Base-by-base conservation (phyloP, 2,888 invertebrate genomes). In the Patella pellucida region DNA sequence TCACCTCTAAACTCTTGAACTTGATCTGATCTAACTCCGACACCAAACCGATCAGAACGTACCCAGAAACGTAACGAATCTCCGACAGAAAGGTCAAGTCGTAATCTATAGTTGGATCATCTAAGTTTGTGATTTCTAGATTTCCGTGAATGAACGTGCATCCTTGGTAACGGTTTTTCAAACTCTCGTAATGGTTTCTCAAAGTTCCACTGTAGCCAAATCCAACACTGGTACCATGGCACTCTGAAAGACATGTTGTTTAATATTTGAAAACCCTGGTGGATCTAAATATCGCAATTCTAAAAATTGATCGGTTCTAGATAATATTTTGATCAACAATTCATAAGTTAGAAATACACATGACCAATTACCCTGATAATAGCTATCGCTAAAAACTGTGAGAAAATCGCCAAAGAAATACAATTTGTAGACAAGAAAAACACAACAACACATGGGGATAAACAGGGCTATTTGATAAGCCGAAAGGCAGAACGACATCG, bases 141-240 rank as follows among this genome's bases (percentile, higher is more conserved):
- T 99, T 99, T 80, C 99, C 99, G 90, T 98, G 97, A 84, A 99
- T 97, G 92, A 98, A 97, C 54, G 98, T 98, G 92, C 99, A 99
- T 92, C 98, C 98, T 83, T 95, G 96, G 93, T 97, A 98, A 85
- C 97, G 82, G 15, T 82, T 79, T 52, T 82, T 79, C 52, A 87
- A 79, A 4, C 79, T 77, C 41, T 88, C 84, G 79, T 88, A 89
- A 74, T 87, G 86, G 51, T 83, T 81, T 41, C 85, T 79, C 11
- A 81, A 80, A 4, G 83, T 81, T 3, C 85, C 86, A 9, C 85
- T 85, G 62, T 83, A 84, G 27, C 86, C 85, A 75, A 87, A 84
- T 0, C 86, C 85, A 51, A 84, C 83, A 41, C 80, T 82, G 9
- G 86, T 83, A 7, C 87, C 87, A 68, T 85, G 82, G 69, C 87